These are phyloP conservation scores for Poecilobothrus nobilitatus DNA, from an alignment of 2,888 invertebrate genomes.

Conservation along the genomic window DNA sequence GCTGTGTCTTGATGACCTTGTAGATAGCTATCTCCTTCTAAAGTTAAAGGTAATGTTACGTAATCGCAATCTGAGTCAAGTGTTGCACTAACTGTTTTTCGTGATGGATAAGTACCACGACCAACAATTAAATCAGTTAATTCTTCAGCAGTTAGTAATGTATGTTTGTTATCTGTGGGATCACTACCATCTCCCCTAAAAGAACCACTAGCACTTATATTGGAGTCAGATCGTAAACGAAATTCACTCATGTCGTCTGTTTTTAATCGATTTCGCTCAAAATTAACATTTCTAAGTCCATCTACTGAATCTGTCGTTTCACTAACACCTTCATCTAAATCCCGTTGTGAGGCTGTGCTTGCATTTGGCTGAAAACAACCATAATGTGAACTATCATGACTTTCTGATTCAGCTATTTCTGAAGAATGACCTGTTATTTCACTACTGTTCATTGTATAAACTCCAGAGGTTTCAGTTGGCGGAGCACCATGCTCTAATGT, in stretches of 20 bases:
- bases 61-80: slow-evolving; percentile 86
- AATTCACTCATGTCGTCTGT: slow-evolving; percentile 48
- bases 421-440: slow-evolving; percentile 50
- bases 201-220: slow-evolving; percentile 67
- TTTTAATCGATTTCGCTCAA: slow-evolving; percentile 44
- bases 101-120: slow-evolving; percentile 63
- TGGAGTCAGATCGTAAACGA: slow-evolving; percentile 65
- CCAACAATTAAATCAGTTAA: slow-evolving; percentile 76
- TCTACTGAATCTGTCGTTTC: slow-evolving; percentile 50
- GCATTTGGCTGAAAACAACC: slow-evolving; percentile 50
- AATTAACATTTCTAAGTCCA: slow-evolving; percentile 40
- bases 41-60: slow-evolving; percentile 62
- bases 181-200: slow-evolving; percentile 86
- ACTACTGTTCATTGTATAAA: slow-evolving; percentile 69
- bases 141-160: slow-evolving; percentile 72
- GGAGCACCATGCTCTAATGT: slow-evolving; percentile 53
- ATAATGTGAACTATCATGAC: slow-evolving; percentile 50
- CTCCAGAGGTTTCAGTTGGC: slow-evolving; percentile 77
- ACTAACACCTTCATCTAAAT: slow-evolving; percentile 41
- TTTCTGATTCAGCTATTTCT: slow-evolving; percentile 51
- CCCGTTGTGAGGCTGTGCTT: slow-evolving; percentile 42
- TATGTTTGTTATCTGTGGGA: slow-evolving; percentile 69
- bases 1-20: slow-evolving; percentile 53
- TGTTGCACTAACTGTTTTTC: slow-evolving; percentile 73
- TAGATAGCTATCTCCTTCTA: slow-evolving; percentile 51